Percentiles rank a stretch among this genome's conserved stretches.
These are phyloP conservation scores for Halichoeres trimaculatus DNA, from an alignment of 2,113 vertebrate genomes.

Conservation along the genomic window DNA sequence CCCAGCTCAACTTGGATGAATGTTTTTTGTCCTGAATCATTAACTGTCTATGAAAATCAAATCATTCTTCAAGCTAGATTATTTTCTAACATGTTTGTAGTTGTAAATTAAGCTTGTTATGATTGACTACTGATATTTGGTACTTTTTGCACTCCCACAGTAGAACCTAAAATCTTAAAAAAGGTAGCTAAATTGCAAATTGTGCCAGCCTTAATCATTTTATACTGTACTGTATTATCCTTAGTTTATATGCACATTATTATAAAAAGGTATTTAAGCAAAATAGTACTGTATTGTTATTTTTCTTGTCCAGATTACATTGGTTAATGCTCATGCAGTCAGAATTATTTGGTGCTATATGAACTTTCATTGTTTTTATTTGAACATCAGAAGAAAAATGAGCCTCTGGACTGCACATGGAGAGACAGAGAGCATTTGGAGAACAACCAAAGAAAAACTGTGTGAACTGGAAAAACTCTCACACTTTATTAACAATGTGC, in stretches of 20 bases:
- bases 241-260: background rate
- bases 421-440: constrained; percentile 1
- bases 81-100: constrained; percentile 47
- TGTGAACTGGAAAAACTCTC: constrained; percentile 15
- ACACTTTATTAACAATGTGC: constrained; percentile 5
- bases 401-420: constrained; percentile 12
- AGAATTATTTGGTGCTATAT: constrained; percentile 55
- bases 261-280: constrained; percentile 32
- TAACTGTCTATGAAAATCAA: constrained; percentile 22
- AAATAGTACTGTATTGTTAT: constrained; percentile 6
- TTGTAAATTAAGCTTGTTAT: constrained; percentile 43
- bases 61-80: constrained; percentile 16
- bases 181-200: constrained; percentile 28
- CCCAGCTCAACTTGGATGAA: background rate
- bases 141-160: constrained; percentile 52
- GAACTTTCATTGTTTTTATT: constrained; percentile 31
- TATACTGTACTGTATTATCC: constrained; percentile 41
- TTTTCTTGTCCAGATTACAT: constrained; percentile 11
- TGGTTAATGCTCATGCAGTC: constrained; percentile 1
- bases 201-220: constrained; percentile 40
- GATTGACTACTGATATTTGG: constrained; percentile 25
- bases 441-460: constrained; percentile 38
- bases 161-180: constrained; percentile 37
- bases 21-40: constrained; percentile 1
- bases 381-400: background rate